phyloP scores from a whole-genome alignment of 1,140 invertebrate species.

The Drosophila santomea region DNA sequence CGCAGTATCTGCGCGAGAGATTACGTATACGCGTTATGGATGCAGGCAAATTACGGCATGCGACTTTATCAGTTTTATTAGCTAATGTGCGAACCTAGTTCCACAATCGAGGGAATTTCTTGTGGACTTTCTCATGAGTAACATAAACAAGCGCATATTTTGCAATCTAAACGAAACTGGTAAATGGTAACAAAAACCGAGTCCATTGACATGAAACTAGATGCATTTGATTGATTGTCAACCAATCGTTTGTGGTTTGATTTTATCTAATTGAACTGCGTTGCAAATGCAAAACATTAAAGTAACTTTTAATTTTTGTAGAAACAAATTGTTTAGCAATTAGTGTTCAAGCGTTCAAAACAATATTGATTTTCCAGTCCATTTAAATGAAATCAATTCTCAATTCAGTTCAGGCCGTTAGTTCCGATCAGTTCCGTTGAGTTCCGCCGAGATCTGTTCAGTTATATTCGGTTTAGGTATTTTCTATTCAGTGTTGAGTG shows the following conservation, averaged over 20 bases:
- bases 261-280: background rate
- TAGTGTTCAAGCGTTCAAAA: conserved; percentile 1
- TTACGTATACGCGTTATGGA: conserved; percentile 19
- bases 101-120: background rate
- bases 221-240: background rate
- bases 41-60: conserved; percentile 13
- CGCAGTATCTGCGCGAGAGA: conserved; percentile 5
- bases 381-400: conserved; percentile 1
- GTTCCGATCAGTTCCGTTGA: conserved; percentile 9
- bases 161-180: background rate
- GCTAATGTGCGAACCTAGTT: conserved; percentile 9
- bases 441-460: background rate
- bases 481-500: conserved; percentile 8
- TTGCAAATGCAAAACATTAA: too few species aligned
- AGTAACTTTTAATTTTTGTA: too few species aligned
- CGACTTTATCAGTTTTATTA: conserved; percentile 21
- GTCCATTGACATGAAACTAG: background rate
- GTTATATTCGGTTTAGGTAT: conserved; percentile 19
- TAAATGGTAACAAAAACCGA: background rate
- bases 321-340: too few species aligned
- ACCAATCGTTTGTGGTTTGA: background rate
- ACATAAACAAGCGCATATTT: background rate
- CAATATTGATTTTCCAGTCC: conserved; percentile 1
- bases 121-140: background rate
- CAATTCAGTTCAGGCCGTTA: conserved; percentile 18